Conservation (phyloP, 2,888 invertebrate genomes). For the Caradrina clavipalpis region DNA sequence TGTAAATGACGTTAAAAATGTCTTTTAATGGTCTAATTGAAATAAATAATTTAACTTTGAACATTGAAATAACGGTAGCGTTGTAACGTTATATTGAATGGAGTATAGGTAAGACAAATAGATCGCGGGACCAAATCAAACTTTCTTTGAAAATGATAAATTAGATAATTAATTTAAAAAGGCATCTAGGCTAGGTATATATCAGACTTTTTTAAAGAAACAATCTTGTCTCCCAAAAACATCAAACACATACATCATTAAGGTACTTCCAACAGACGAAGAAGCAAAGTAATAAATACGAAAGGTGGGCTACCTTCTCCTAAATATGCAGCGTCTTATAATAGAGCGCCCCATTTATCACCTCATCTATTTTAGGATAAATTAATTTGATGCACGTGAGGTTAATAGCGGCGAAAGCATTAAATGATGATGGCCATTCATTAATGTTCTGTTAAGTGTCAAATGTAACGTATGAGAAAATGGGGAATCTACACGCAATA, state of each 20-base stretch:
- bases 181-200: not conserved
- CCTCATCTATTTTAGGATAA: conserved; percentile 52
- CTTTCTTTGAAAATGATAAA: not conserved
- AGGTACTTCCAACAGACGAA: not conserved
- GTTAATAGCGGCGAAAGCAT: conserved; percentile 57
- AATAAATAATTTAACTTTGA: too few relatives aligned
- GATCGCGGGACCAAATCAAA: not conserved
- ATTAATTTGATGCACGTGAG: conserved; percentile 59
- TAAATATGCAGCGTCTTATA: conserved; percentile 36
- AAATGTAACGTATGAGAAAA: conserved; percentile 30
- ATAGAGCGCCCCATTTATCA: conserved; percentile 54
- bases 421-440: conserved; percentile 46
- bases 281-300: conserved; percentile 11
- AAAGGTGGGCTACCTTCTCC: conserved; percentile 10
- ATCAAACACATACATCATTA: conserved; percentile 12
- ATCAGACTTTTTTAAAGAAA: conserved; percentile 9
- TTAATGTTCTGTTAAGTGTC: conserved; percentile 49
- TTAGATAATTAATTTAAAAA: conserved; percentile 5
- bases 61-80: too few relatives aligned
- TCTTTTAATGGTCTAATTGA: too few relatives aligned
- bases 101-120: not conserved
- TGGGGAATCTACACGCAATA: conserved; percentile 30
- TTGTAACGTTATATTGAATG: too few relatives aligned
- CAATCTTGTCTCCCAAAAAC: not conserved
- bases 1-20: too few relatives aligned